A percentile compares a stretch with the other conserved stretches of the same genome.
phyloP scores from a whole-genome alignment of 2,113 vertebrate species.

The Nettapus auritus region DNA sequence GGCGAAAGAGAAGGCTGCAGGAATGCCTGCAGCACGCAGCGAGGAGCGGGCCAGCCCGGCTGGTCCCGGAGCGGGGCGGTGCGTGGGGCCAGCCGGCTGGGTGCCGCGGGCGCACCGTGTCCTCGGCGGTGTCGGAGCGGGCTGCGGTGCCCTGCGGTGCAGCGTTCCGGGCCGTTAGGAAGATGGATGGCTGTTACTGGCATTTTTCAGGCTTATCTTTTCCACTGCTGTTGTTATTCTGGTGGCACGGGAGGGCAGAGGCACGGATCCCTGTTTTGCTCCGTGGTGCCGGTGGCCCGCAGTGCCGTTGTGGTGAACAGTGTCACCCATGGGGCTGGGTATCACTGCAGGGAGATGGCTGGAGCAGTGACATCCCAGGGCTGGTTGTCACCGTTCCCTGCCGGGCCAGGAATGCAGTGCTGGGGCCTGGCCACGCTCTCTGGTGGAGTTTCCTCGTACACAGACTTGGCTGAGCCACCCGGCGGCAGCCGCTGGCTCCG shows the following conservation, averaged over 20 bases:
- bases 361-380: background rate
- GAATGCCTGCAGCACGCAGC: background rate
- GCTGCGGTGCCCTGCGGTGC: background rate
- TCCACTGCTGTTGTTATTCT: background rate
- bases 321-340: fast-evolving
- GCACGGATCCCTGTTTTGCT: background rate
- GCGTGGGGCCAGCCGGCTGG: background rate
- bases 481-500: background rate
- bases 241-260: background rate
- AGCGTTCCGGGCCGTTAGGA: background rate
- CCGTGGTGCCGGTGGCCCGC: background rate
- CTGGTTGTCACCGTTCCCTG: background rate
- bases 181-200: background rate
- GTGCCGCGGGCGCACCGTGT: background rate
- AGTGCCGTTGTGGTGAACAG: fast-evolving
- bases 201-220: background rate
- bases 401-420: background rate
- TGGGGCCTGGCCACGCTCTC: fast-evolving
- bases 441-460: background rate
- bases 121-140: background rate
- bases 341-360: background rate
- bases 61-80: fast-evolving
- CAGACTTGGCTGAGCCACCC: background rate
- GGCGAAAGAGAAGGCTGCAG: background rate
- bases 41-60: background rate